These are phyloP conservation scores for Thermophis baileyi DNA, from an alignment of 2,113 vertebrate species.

Conservation along the genomic window DNA sequence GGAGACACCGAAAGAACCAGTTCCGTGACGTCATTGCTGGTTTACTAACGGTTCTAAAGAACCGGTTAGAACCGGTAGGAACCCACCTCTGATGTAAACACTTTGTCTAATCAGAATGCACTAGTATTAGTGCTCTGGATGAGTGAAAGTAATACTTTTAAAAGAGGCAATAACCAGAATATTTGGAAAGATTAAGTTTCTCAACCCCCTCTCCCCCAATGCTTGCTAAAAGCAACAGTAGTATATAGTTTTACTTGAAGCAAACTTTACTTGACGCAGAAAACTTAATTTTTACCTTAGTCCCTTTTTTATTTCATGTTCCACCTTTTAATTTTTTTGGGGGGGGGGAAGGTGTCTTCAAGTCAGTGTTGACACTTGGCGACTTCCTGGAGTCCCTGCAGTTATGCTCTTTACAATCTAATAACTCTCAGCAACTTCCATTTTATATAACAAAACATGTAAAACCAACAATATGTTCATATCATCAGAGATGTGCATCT, in stretches of 20 bases:
- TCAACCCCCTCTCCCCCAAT: neutral
- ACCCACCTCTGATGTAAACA: constrained; percentile 31
- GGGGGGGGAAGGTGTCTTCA: neutral
- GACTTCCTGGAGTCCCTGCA: neutral
- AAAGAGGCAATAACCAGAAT: neutral
- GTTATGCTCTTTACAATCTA: neutral
- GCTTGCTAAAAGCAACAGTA: neutral
- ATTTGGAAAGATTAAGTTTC: constrained; percentile 11
- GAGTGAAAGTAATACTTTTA: neutral
- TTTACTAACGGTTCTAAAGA: too few species aligned
- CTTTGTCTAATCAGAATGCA: constrained; percentile 28
- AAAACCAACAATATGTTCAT: neutral
- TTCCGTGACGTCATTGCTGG: too few species aligned
- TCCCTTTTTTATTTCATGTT: neutral
- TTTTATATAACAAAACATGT: neutral
- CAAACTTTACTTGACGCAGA: neutral
- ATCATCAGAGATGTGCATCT: neutral
- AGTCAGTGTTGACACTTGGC: neutral
- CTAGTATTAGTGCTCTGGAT: neutral
- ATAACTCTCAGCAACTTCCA: neutral
- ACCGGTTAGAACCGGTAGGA: too few species aligned
- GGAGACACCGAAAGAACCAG: too few species aligned
- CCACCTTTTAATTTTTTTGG: neutral
- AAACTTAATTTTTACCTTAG: neutral
- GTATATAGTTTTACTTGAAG: neutral